Base-by-base conservation (phyloP, 2,888 invertebrate species). In the Apamea crenata region DNA sequence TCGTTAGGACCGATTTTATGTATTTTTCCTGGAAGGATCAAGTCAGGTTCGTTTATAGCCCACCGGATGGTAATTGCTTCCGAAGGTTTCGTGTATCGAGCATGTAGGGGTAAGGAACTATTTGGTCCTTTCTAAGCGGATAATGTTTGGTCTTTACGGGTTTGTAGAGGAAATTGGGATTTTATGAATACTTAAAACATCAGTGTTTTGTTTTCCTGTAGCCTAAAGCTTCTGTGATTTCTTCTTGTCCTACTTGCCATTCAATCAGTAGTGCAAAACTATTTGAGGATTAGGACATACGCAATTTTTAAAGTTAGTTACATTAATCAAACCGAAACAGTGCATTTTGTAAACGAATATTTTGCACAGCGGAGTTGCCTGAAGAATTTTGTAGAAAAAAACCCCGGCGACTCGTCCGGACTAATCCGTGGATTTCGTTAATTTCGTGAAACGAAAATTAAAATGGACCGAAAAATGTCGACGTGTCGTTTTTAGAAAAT, bases 1-100 rank as follows among this genome's bases (percentile, higher is more conserved):
- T 87, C 88, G 90, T 90, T 90, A 90, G 82, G 84, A 79, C 50
- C 86, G 77, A 77, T 80, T 91, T 90, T 89, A 88, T 90, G 85
- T 86, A 89, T 89, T 87, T 89, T 87, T 81, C 83, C 73, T 74
- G 68, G 61, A 86, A 88, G 81, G 86, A 89, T 88, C 89, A 80
- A 82, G 80, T 77, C 85, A 82, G 88, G 83, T 81, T 85, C 82
- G 85, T 82, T 86, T 88, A 87, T 87, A 74, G 81, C 85, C 78
- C 76, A 90, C 82, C 88, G 87, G 85, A 83, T 70, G 78, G 87
- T 81, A 81, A 88, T 82, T 82, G 81, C 85, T 88, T 89, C 83
- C 85, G 83, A 89, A 66, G 78, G 69, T 73, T 78, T 65, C 61
- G 65, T 84, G 63, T 80, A 77, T 71, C 47, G 44, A 68, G 10